Evolutionary conservation across 2,888 invertebrate species (phyloP), one percentile per base, ranked within the genome.

Genomic region (Sycophila texana): DNA sequence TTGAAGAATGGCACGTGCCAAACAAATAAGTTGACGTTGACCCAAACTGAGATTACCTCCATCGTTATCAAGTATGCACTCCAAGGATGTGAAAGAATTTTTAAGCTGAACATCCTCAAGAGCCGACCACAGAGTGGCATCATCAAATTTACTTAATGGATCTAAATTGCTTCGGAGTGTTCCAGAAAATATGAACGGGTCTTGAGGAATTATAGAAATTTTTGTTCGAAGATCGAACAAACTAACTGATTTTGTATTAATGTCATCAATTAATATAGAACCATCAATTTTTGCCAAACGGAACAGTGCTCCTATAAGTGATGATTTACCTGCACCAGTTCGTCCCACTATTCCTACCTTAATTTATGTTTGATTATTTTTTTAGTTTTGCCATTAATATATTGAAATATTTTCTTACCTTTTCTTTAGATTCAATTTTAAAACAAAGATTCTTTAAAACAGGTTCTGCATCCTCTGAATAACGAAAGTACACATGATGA

Each of bases 181-280:
- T 14, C 95, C 96, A 0, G 95, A 95, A 89, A 97, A 97, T 26
- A 97, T 90, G 18, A 97, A 94, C 0, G 97, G 97, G 86, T 97
- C 97, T 92, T 98, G 98, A 0, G 98, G 98, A 87, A 98, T 98
- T 81, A 98, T 98, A 0, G 97, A 95, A 76, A 98, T 95, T 85
- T 94, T 95, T 72, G 93, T 93, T 63, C 98, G 92, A 49, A 98
- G 91, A 85, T 96, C 95, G 89, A 95, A 92, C 5, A 97, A 91
- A 0, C 95, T 95, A 55, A 97, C 92, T 14, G 91, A 91, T 70
- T 92, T 92, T 0, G 94, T 95, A 79, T 95, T 92, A 0, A 96
- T 88, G 7, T 93, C 94, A 87, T 98, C 98, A 77, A 98, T 96
- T 81, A 91, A 89, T 55, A 98, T 94, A 49, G 91, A 89, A 0